A percentile compares a stretch with the other conserved stretches of the same genome.
Evolutionary conservation across 2,888 invertebrate species (phyloP).

Genomic region (Diaprepes abbreviatus): DNA sequence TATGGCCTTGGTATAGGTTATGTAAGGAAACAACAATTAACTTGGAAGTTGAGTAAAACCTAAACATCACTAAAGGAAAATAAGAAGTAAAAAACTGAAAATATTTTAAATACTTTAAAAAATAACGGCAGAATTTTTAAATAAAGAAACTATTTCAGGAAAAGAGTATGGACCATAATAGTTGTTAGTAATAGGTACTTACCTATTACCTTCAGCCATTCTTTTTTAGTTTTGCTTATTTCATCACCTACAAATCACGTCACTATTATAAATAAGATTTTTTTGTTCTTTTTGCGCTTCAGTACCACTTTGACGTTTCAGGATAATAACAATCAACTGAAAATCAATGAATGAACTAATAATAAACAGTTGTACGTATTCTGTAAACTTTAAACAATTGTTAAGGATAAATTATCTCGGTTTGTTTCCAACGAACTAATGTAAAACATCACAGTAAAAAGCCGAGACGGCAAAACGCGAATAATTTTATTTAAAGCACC

Average conservation of each 20-base stretch:
- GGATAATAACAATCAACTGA: not conserved
- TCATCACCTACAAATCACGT: conserved; percentile 30
- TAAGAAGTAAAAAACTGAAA: too few relatives aligned
- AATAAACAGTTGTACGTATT: too few relatives aligned
- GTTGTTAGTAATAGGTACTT: too few relatives aligned
- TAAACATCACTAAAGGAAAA: not conserved
- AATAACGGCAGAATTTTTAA: not conserved
- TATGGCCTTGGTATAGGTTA: conserved; percentile 11
- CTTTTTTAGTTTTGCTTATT: not conserved
- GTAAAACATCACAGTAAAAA: not conserved
- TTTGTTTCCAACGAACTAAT: not conserved
- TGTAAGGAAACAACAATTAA: not conserved
- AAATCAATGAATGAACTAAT: not conserved
- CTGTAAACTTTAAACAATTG: too few relatives aligned
- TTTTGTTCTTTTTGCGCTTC: conserved; percentile 5
- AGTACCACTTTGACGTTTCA: conserved; percentile 15
- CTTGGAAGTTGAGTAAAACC: not conserved
- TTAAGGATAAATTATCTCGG: too few relatives aligned
- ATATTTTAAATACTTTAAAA: too few relatives aligned
- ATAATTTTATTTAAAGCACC: not conserved
- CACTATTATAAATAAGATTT: conserved; percentile 30
- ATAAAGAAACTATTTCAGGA: too few relatives aligned
- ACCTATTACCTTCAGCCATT: conserved; percentile 17
- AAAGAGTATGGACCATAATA: too few relatives aligned
- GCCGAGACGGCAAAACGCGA: not conserved